Evolutionary conservation across 37 sponge, comb jelly and placozoan genomes (phyloP).

Genomic region (Halichondria panicea): DNA sequence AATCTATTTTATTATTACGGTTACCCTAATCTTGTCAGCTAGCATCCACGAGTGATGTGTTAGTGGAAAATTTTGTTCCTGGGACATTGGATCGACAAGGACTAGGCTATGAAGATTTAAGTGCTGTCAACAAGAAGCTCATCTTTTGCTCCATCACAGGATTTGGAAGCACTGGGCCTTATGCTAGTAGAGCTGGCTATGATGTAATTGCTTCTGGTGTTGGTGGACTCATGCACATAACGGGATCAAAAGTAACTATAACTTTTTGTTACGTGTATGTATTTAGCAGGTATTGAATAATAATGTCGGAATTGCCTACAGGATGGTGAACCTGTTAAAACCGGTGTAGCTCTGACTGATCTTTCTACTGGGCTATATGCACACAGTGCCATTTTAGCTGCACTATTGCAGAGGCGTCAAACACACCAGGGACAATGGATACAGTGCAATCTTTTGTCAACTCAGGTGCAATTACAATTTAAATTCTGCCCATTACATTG

Average conservation of each 20-base stretch:
- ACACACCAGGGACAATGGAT: slow-evolving; percentile 63
- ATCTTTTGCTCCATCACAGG: slow-evolving; percentile 84
- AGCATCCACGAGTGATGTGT: slow-evolving; percentile 46
- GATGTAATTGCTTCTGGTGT: slow-evolving; percentile 72
- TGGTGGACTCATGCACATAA: slow-evolving; percentile 73
- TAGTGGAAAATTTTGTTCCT: slow-evolving; percentile 74
- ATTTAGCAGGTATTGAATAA: no score
- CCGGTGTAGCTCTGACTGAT: slow-evolving; percentile 83
- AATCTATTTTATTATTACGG: not conserved
- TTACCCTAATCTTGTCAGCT: slow-evolving; percentile 25
- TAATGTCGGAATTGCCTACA: no score
- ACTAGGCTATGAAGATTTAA: slow-evolving; percentile 48
- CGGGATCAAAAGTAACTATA: slow-evolving; percentile 76
- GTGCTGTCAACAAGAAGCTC: slow-evolving; percentile 25
- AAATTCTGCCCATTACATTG: no score
- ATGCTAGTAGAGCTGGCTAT: slow-evolving; percentile 61
- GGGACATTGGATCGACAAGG: slow-evolving; percentile 67
- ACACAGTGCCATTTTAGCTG: slow-evolving; percentile 64
- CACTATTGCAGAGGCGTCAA: slow-evolving; percentile 34
- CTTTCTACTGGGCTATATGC: slow-evolving; percentile 81
- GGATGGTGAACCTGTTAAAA: slow-evolving; percentile 71
- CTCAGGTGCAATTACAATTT: no score
- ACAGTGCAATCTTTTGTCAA: slow-evolving; percentile 61
- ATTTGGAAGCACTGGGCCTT: slow-evolving; percentile 73
- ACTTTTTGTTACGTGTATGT: no score